Conservation (phyloP, 2,113 vertebrate genomes). For the Urocynchramus pylzowi region DNA sequence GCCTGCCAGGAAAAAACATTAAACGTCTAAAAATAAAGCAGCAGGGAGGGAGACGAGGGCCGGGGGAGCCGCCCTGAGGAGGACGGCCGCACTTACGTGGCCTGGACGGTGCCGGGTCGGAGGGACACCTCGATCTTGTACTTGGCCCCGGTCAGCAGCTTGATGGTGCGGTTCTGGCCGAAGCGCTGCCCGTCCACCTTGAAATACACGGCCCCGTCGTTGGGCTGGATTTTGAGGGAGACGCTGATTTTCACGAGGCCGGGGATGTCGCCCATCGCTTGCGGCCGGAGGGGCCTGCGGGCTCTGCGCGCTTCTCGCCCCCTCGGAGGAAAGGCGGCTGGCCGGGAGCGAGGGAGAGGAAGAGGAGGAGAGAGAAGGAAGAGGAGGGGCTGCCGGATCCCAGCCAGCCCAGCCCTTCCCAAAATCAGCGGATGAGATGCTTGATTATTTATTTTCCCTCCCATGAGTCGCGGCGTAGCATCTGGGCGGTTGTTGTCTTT, state of each 20-base stretch:
- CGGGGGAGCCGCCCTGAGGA: neutral
- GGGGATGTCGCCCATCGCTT: slow-evolving; percentile 85
- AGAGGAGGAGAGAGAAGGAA: slow-evolving; percentile 40
- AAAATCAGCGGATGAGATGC: neutral
- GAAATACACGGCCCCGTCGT: slow-evolving; percentile 89
- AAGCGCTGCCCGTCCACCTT: slow-evolving; percentile 94
- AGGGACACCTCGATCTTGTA: slow-evolving; percentile 91
- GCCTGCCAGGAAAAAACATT: slow-evolving; percentile 44
- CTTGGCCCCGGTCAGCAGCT: slow-evolving; percentile 92
- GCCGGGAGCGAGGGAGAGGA: neutral
- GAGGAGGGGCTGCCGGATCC: slow-evolving; percentile 19
- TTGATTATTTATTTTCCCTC: neutral
- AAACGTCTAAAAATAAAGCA: slow-evolving; percentile 42
- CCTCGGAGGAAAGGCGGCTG: neutral
- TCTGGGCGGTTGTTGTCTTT: neutral
- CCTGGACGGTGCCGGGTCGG: slow-evolving; percentile 85
- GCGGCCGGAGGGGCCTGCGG: neutral
- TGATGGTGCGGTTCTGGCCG: slow-evolving; percentile 94
- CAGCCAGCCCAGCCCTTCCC: slow-evolving; percentile 21
- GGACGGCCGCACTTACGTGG: slow-evolving; percentile 81
- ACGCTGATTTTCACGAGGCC: slow-evolving; percentile 87
- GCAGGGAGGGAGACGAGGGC: neutral
- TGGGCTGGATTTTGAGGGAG: slow-evolving; percentile 90
- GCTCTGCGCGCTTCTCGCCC: neutral
- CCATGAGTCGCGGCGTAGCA: neutral